Conservation (phyloP, 1,140 invertebrate genomes). For the Branchinecta lynchi region DNA sequence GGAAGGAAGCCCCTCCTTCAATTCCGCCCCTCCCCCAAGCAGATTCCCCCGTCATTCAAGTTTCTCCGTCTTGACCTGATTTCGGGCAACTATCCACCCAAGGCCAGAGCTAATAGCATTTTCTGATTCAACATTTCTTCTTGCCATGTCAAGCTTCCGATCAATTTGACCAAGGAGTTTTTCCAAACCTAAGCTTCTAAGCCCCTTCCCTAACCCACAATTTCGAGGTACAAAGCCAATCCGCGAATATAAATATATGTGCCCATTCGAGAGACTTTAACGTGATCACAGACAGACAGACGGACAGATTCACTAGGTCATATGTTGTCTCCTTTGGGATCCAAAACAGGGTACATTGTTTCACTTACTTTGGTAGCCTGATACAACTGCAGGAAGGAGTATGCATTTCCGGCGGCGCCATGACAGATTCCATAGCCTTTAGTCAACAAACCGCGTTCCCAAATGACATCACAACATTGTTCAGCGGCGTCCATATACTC, state of each 20-base stretch:
- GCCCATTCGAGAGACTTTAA: too few species aligned
- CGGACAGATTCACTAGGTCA: not conserved
- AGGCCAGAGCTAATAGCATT: not conserved
- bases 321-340: not conserved
- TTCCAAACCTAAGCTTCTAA: not conserved
- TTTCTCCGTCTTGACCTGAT: too few species aligned
- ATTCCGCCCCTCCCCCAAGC: too few species aligned
- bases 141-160: constrained; percentile 17
- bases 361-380: constrained; percentile 51
- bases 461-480: constrained; percentile 58
- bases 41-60: too few species aligned
- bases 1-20: too few species aligned
- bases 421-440: constrained; percentile 89
- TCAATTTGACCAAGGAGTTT: not conserved
- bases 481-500: constrained; percentile 56
- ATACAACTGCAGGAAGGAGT: constrained; percentile 64
- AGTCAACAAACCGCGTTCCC: constrained; percentile 63
- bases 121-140: not conserved
- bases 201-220: too few species aligned
- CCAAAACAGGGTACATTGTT: constrained; percentile 16
- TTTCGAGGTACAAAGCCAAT: not conserved
- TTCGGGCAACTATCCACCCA: not conserved
- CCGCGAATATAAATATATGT: too few species aligned
- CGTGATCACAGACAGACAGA: not conserved
- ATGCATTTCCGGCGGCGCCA: constrained; percentile 79